Evolutionary conservation across 2,888 invertebrate genomes (phyloP).

Genomic region (Eristalis tenax): DNA sequence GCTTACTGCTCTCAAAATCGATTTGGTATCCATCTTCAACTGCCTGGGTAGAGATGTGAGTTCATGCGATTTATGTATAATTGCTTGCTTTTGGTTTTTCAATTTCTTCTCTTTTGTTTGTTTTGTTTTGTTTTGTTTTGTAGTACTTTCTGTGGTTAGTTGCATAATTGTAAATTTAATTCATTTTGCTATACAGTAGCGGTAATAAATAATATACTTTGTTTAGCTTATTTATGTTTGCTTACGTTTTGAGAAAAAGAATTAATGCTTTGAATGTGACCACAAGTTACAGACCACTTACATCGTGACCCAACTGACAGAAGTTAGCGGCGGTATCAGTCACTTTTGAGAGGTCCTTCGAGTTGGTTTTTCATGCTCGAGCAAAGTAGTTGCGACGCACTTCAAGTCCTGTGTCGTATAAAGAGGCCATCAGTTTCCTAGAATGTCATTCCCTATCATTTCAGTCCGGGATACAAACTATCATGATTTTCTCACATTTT

Average conservation of each 20-base stretch:
- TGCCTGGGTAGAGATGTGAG: neutral
- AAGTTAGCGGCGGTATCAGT: neutral
- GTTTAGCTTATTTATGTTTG: neutral
- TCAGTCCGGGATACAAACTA: too few species aligned
- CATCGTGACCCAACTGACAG: neutral
- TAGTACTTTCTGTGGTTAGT: constrained; percentile 48
- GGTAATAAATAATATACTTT: constrained; percentile 2
- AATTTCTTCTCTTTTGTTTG: neutral
- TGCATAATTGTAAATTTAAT: constrained; percentile 6
- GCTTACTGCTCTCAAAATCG: neutral
- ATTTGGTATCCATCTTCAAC: constrained; percentile 3
- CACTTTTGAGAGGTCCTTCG: neutral
- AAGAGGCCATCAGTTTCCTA: too few species aligned
- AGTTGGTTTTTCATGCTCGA: neutral
- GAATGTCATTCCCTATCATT: too few species aligned
- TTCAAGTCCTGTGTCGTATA: too few species aligned
- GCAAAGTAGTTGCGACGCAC: too few species aligned
- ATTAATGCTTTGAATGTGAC: neutral
- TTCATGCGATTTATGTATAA: constrained; percentile 12
- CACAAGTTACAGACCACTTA: neutral
- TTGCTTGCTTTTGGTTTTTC: neutral
- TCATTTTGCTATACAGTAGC: constrained; percentile 11
- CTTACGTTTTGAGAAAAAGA: neutral
- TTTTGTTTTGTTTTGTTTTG: neutral
- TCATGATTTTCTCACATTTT: too few species aligned